A percentile compares a stretch with the other conserved stretches of the same genome.
phyloP scores from a whole-genome alignment of 1,140 invertebrate species.

The Diprion similis region DNA sequence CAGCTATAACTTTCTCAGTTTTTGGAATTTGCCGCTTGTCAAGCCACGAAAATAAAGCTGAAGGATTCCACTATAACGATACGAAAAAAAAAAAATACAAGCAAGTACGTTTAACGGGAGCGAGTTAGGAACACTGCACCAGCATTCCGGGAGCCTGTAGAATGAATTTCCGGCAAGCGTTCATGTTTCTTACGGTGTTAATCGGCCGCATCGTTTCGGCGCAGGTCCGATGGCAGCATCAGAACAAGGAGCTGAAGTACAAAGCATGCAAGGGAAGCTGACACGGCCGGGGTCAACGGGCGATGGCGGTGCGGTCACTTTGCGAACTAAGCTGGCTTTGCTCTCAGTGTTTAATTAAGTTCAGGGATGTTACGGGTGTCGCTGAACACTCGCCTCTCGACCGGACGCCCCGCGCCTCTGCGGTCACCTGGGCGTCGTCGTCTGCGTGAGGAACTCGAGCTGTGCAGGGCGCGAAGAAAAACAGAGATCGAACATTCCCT shows the following conservation, averaged over 20 bases:
- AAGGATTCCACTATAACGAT: too few species aligned
- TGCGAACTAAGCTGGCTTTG: constrained; percentile 61
- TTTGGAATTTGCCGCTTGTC: too few species aligned
- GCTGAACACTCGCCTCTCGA: constrained; percentile 38
- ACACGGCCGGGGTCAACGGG: constrained; percentile 28
- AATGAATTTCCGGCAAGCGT: too few species aligned
- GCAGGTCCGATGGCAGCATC: too few species aligned
- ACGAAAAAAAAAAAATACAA: too few species aligned
- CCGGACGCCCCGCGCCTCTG: background rate
- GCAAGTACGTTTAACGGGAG: too few species aligned
- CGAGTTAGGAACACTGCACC: too few species aligned
- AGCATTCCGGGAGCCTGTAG: too few species aligned
- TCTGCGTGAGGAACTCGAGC: background rate
- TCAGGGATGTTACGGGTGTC: constrained; percentile 49
- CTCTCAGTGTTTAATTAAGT: constrained; percentile 61
- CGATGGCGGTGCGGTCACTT: constrained; percentile 58
- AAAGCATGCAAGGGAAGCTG: constrained; percentile 28
- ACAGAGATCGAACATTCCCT: background rate
- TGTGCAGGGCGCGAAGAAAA: background rate
- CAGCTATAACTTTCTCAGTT: too few species aligned
- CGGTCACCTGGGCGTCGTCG: background rate
- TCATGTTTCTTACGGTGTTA: too few species aligned
- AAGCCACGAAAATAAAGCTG: too few species aligned
- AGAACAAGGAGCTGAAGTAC: background rate
- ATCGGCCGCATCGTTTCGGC: too few species aligned